Evolutionary conservation across 2,888 invertebrate genomes (phyloP).

Genomic region (Tanytarsus gracilentus): DNA sequence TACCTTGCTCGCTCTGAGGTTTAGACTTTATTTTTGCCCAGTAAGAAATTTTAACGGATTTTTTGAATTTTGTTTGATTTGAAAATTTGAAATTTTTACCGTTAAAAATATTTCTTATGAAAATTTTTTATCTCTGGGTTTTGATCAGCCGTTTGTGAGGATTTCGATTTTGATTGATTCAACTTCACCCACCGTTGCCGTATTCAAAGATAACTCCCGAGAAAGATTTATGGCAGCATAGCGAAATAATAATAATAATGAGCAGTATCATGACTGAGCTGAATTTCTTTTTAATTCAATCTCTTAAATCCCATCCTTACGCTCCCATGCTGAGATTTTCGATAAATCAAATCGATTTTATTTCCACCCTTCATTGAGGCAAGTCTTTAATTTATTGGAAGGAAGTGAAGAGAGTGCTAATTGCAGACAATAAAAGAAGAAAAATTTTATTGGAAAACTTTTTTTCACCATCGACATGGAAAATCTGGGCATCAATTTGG

Average conservation of each 20-base stretch:
- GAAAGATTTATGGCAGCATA: conserved; percentile 26
- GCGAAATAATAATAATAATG: conserved; percentile 1
- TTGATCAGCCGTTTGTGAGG: conserved; percentile 1
- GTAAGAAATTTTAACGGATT: no score
- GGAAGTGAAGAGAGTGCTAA: neutral
- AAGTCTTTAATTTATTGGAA: neutral
- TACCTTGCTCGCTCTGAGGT: conserved; percentile 5
- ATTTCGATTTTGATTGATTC: conserved; percentile 24
- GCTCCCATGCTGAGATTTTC: conserved; percentile 5
- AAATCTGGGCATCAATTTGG: neutral
- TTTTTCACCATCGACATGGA: neutral
- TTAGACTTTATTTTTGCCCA: no score
- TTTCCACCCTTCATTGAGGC: neutral
- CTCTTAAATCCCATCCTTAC: conserved; percentile 13
- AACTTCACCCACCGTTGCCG: no score
- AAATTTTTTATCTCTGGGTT: neutral
- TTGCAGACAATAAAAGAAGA: neutral
- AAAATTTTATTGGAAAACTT: conserved; percentile 19
- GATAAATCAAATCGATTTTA: conserved; percentile 20
- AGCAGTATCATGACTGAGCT: no score
- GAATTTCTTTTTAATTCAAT: conserved; percentile 12
- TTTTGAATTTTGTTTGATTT: neutral
- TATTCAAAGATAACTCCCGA: neutral
- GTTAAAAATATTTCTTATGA: neutral
- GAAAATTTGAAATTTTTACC: neutral